phyloP scores from a whole-genome alignment of 2,113 vertebrate species.

The Charadrius vociferus region DNA sequence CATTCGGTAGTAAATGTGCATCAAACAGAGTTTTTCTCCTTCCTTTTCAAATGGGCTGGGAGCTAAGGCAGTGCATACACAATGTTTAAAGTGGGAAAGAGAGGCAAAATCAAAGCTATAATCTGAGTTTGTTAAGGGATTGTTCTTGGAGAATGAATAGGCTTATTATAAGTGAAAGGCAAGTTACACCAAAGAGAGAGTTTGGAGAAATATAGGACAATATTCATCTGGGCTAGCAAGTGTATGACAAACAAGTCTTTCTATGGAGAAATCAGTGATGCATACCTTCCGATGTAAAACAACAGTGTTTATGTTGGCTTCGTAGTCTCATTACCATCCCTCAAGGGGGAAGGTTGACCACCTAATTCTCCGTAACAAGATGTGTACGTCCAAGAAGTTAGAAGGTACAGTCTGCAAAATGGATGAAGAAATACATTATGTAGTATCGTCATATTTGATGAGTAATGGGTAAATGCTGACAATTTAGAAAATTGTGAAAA shows the following conservation, averaged over 20 bases:
- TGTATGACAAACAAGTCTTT: background rate
- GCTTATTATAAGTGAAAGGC: background rate
- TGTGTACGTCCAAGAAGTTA: fast-evolving
- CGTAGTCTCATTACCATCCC: background rate
- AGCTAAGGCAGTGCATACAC: background rate
- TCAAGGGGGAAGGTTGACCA: background rate
- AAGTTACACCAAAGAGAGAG: background rate
- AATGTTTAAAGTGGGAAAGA: background rate
- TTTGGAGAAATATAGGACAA: background rate
- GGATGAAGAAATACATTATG: background rate
- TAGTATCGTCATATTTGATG: background rate
- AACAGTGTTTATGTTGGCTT: background rate
- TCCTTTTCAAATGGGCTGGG: background rate
- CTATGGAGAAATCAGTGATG: background rate
- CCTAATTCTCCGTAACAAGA: background rate
- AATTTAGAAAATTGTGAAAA: background rate
- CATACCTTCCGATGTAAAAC: background rate
- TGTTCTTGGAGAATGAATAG: background rate
- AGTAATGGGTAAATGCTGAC: background rate
- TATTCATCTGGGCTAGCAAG: background rate
- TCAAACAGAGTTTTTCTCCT: background rate
- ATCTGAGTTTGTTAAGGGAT: background rate
- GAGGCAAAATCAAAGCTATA: background rate
- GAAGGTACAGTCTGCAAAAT: background rate
- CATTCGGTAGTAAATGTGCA: background rate